Evolutionary conservation across 2,797 vertebrate species (phyloP), one percentile per base, ranked within the genome.

Genomic region (Sternotherus odoratus): DNA sequence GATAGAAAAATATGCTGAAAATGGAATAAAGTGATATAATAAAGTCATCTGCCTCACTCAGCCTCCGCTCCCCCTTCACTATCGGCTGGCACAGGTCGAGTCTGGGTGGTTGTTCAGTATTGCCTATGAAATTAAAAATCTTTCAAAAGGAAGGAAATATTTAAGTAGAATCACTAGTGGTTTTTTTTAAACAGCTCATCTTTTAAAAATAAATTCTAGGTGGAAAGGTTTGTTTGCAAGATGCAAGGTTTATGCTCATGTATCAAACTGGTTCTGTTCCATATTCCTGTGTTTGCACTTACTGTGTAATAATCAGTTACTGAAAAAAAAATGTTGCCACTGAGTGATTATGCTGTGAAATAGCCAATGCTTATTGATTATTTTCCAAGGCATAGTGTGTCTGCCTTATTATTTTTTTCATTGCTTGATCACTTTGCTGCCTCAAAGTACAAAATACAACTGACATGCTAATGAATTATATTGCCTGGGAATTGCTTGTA

Each of bases 201-300:
- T 53, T 79, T 79, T 23, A 39, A 36, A 53, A 79, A 51, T 53
- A 23, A 36, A 23, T 39, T 78, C 33, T 51, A 79, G 77, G n/a
- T 66, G 60, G 60, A 51, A 39, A 51, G 12, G 13, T 30, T 53
- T 79, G n/a, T 53, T 79, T 53, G 11, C 49, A 78, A 50, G 48
- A 51, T 21, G 33, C 60, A 77, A 23, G 19, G 48, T 78, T 43
- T 36, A 28, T 30, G 17, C 49, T 79, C 13, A 6, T n/a, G 6
- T 36, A 43, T 79, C 88, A 75, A 80, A 46, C 36, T 87, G 15
- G n/a, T 88, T 89, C 33, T 91, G 79, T 79, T 91, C 56, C 53
- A 60, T 86, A 88, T 86, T 90, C 86, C 54, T 89, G 83, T 85
- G 43, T 93, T 91, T 87, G 84, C 81, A 66, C 81, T 80, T 82